phyloP scores from a whole-genome alignment of 2,113 vertebrate species.

The Pomatorhinus ruficollis region DNA sequence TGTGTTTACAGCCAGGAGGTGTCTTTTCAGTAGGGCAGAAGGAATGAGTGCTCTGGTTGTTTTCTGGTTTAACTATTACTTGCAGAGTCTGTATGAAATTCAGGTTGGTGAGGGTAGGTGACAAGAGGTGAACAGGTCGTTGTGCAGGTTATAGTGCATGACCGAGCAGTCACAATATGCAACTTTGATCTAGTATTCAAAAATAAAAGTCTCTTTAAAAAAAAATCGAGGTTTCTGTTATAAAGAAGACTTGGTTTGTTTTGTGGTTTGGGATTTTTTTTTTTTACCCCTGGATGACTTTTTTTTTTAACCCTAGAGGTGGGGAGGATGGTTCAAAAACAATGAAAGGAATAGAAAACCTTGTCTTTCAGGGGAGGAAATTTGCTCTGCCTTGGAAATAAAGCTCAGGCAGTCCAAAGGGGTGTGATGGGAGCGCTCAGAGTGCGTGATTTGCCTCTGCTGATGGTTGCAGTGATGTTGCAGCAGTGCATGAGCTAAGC shows the following conservation, averaged over 20 bases:
- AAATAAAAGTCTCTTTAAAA: background rate
- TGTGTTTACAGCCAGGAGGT: background rate
- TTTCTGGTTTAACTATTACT: background rate
- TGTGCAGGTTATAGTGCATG: background rate
- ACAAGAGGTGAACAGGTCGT: background rate
- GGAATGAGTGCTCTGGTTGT: background rate
- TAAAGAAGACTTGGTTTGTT: background rate
- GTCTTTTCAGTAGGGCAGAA: background rate
- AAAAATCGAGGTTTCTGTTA: background rate
- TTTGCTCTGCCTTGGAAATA: background rate
- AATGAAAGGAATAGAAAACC: background rate
- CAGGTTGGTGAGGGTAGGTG: background rate
- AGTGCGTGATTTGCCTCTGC: background rate
- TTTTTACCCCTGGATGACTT: background rate
- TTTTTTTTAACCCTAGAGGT: background rate
- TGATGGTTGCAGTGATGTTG: background rate
- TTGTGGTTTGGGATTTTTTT: background rate
- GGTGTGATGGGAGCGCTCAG: background rate
- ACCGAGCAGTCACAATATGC: background rate
- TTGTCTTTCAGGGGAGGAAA: background rate
- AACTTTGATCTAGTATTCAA: background rate
- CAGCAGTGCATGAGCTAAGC: slow-evolving; percentile 40
- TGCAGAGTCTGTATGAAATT: background rate
- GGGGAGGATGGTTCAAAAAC: background rate
- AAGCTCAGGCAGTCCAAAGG: background rate